A percentile compares a stretch with the other conserved stretches of the same genome.
These are phyloP conservation scores for Anguilla anguilla DNA, from an alignment of 2,797 vertebrate genomes.

Conservation along the genomic window DNA sequence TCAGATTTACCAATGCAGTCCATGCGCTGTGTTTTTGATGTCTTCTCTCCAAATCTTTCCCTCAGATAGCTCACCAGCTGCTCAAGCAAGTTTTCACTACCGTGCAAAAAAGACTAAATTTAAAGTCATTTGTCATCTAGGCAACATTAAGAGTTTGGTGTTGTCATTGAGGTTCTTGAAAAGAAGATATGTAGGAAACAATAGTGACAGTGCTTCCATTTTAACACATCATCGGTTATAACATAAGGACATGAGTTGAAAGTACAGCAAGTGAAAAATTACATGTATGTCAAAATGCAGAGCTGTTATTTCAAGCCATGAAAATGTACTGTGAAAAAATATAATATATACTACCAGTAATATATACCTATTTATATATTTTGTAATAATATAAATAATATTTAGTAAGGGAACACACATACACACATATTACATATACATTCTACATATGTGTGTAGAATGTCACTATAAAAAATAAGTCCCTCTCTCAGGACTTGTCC, in stretches of 20 bases:
- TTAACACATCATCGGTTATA: neutral
- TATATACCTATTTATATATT: too few species aligned
- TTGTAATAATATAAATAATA: neutral
- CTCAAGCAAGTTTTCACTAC: neutral
- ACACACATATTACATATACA: neutral
- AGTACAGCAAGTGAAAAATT: neutral
- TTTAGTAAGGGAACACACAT: neutral
- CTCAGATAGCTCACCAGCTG: neutral
- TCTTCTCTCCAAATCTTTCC: neutral
- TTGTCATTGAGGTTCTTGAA: neutral
- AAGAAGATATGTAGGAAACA: neutral
- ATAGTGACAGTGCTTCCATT: neutral
- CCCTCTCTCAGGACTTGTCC: too few species aligned
- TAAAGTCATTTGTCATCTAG: neutral
- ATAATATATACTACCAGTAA: too few species aligned
- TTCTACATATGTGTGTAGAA: neutral
- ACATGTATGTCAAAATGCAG: neutral
- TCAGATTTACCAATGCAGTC: neutral
- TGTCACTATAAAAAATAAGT: neutral
- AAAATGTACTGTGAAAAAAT: too few species aligned
- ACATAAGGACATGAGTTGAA: neutral
- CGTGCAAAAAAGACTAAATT: neutral
- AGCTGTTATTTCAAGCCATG: neutral
- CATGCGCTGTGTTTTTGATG: neutral
- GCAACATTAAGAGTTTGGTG: neutral